Conservation (phyloP, 2,888 invertebrate species). For the Crioceris asparagi region DNA sequence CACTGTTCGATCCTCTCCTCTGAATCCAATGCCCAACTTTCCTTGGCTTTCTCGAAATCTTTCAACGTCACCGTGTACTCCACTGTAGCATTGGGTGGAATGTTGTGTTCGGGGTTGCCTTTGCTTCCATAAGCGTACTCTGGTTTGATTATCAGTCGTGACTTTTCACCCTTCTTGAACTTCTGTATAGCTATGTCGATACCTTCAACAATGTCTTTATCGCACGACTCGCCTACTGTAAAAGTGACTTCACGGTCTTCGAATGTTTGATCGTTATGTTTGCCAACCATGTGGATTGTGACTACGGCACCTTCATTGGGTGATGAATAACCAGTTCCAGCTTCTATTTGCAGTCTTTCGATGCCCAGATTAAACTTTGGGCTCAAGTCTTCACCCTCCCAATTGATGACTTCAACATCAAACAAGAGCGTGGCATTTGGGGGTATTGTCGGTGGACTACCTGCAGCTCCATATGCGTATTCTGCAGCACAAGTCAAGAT, state of each 20-base stretch:
- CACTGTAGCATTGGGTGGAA: constrained; percentile 69
- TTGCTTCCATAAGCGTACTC: constrained; percentile 68
- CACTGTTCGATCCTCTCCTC: constrained; percentile 73
- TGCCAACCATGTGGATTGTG: constrained; percentile 69
- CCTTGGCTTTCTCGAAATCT: constrained; percentile 74
- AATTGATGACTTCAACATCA: constrained; percentile 83
- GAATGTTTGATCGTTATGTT: constrained; percentile 54
- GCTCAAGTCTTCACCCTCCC: constrained; percentile 83
- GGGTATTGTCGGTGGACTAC: constrained; percentile 82
- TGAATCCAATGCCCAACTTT: constrained; percentile 71
- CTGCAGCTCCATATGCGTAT: constrained; percentile 81
- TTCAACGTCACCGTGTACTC: constrained; percentile 74
- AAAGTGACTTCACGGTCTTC: constrained; percentile 78
- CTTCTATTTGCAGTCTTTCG: constrained; percentile 55
- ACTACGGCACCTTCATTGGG: constrained; percentile 80
- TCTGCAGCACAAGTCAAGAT: constrained; percentile 74
- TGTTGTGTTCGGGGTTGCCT: constrained; percentile 49
- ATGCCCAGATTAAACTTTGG: constrained; percentile 53
- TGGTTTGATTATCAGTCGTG: constrained; percentile 60
- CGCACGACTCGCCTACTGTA: constrained; percentile 74
- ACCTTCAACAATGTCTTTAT: constrained; percentile 65
- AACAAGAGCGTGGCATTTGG: constrained; percentile 79
- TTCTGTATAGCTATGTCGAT: constrained; percentile 71
- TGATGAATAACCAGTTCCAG: constrained; percentile 58
- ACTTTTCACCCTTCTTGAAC: constrained; percentile 72